A percentile compares a stretch with the other conserved stretches of the same genome.
phyloP scores from a whole-genome alignment of 2,797 vertebrate genomes.

The Coregonus suidteri region DNA sequence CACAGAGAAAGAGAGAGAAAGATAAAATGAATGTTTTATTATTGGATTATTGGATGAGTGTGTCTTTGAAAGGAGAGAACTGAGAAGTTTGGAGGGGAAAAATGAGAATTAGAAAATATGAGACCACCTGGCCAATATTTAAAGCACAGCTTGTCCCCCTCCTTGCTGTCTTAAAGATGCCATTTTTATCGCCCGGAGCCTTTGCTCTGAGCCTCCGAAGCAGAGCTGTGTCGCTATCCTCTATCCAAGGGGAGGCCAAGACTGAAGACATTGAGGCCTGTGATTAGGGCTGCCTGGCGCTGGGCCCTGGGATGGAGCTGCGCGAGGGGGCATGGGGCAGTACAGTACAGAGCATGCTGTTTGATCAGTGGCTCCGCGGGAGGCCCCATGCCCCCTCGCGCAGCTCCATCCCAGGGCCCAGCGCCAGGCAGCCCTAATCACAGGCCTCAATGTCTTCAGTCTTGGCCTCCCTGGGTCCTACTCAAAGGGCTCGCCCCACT shows the following conservation, averaged over 20 bases:
- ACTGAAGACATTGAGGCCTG: constrained; percentile 60
- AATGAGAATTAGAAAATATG: constrained; percentile 25
- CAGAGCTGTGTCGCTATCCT: neutral
- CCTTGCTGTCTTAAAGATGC: constrained; percentile 27
- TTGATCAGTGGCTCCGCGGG: constrained; percentile 58
- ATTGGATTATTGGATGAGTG: constrained; percentile 49
- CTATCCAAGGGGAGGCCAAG: constrained; percentile 27
- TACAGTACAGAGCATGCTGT: constrained; percentile 41
- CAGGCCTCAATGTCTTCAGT: constrained; percentile 60
- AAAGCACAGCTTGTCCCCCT: constrained; percentile 36
- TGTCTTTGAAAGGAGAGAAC: constrained; percentile 25
- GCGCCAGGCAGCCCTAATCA: constrained; percentile 59
- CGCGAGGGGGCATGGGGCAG: constrained; percentile 32
- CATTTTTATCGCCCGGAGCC: constrained; percentile 1
- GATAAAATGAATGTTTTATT: constrained; percentile 26
- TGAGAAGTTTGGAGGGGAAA: neutral
- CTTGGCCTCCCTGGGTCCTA: constrained; percentile 38
- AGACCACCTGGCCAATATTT: constrained; percentile 42
- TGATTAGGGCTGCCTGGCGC: constrained; percentile 59
- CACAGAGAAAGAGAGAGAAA: neutral
- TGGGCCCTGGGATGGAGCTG: constrained; percentile 43
- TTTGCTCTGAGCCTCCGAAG: constrained; percentile 2
- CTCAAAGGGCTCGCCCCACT: constrained; percentile 49
- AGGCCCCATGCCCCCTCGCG: constrained; percentile 44
- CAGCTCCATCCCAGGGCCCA: constrained; percentile 43